Conservation (phyloP, 2,888 invertebrate species). For the Stegana nigrithorax region DNA sequence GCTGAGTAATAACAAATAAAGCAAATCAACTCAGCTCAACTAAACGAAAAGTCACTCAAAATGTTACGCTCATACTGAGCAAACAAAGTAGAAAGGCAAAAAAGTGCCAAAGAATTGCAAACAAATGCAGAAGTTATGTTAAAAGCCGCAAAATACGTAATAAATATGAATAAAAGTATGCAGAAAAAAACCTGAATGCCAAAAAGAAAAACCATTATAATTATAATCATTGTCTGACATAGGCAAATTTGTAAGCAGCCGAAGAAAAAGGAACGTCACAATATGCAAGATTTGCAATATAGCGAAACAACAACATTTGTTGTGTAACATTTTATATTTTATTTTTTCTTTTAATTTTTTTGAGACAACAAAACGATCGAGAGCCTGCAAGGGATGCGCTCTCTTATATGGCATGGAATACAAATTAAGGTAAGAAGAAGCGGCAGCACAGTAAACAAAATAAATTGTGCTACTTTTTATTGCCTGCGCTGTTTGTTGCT, state of each 20-base stretch:
- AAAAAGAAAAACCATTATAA: neutral
- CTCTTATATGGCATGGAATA: neutral
- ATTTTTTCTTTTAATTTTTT: neutral
- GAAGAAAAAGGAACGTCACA: neutral
- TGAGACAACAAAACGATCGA: neutral
- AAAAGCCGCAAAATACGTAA: slow-evolving; percentile 4
- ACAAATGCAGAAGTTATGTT: neutral
- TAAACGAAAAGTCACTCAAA: neutral
- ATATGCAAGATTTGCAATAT: neutral
- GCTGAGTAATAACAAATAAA: neutral
- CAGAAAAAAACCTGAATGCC: neutral
- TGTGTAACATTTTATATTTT: slow-evolving; percentile 48
- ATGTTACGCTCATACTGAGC: neutral
- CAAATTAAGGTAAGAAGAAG: neutral
- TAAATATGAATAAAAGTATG: slow-evolving; percentile 30
- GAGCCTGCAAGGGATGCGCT: neutral
- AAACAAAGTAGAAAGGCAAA: neutral
- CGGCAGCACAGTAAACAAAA: neutral
- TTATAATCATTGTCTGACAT: neutral
- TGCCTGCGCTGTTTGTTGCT: neutral
- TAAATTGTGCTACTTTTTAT: neutral
- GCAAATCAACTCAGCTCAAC: neutral
- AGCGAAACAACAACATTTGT: slow-evolving; percentile 48
- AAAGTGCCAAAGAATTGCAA: slow-evolving; percentile 1
- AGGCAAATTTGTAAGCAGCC: neutral